A percentile compares a stretch with the other conserved stretches of the same genome.
Conservation (phyloP, 35 echinoderm and acorn worm genomes). For the Heliocidaris erythrogramma region DNA sequence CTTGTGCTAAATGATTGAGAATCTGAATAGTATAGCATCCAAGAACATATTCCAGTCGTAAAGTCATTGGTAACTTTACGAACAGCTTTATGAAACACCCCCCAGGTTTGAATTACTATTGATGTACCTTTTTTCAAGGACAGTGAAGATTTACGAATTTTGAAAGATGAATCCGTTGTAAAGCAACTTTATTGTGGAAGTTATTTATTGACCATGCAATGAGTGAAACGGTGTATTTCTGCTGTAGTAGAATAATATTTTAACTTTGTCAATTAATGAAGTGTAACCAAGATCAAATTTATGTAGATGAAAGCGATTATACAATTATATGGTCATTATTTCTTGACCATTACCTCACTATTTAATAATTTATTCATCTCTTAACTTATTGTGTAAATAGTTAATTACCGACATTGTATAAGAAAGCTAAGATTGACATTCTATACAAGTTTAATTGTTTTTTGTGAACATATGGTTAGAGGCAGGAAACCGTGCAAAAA, state of each 20-base stretch:
- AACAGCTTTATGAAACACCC: no score
- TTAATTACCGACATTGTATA: background rate
- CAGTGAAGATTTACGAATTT: no score
- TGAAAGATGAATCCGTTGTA: no score
- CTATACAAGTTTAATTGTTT: background rate
- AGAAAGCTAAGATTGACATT: background rate
- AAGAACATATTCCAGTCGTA: no score
- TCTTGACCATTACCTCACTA: background rate
- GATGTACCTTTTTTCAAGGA: no score
- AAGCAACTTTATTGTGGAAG: no score
- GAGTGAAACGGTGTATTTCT: background rate
- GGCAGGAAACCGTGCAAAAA: background rate
- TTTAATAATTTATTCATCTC: constrained; percentile 19
- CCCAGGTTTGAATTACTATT: background rate
- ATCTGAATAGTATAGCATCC: no score
- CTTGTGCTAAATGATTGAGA: no score
- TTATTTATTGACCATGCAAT: no score
- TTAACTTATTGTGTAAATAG: background rate
- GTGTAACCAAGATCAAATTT: background rate
- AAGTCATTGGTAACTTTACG: no score
- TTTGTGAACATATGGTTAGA: background rate
- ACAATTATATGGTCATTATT: background rate
- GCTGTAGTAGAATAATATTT: background rate
- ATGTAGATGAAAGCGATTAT: background rate
- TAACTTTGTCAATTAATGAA: background rate